Evolutionary conservation across 2,888 invertebrate species (phyloP), one percentile per base, ranked within the genome.

Genomic region (Hofmannophila pseudospretella): DNA sequence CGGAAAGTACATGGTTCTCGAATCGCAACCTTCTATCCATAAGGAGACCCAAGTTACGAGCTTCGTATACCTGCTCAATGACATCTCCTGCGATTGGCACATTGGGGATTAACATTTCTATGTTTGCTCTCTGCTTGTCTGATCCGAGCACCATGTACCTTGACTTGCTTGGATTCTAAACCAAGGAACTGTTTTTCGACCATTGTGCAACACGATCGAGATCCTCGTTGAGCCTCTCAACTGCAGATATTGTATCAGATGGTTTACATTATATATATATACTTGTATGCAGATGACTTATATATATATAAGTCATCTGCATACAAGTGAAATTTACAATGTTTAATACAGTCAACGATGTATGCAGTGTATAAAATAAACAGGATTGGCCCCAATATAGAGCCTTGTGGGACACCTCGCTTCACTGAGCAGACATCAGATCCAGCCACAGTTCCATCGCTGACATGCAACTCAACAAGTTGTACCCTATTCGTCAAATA

Each of bases 311-410:
- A 2, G n/a, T 30, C 30, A 30, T 30, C 30, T 7, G 28, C 28
- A 11, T 28, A 28, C 3, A 38, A 5, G 19, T 42, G 42, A 23
- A 37, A 43, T 7, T 35, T 32, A 7, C 41, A 43, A 11, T 38
- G 7, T n/a, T 29, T 16, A 7, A 45, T 38, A 19, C 1, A 3
- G 1, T 7, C 26, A 1, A 19, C 2, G 1, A 46, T 33, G 28
- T 41, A 41, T 1, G 41, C 35, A 33, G 29, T 31, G 27, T 46
- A 46, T 7, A 44, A 5, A 7, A 34, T 36, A 7, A 22, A 22
- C 8, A 22, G 7, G 2, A 22, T 22, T 4, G 22, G 22, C 2
- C 22, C 22, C 22, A 35, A 44, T 37, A 42, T 41, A 1, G 41
- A 45, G 1, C 45, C 38, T 27, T 44, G 44, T 1, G 44, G 37